These are phyloP conservation scores for Vimba vimba DNA, from an alignment of 2,113 vertebrate genomes.

Conservation along the genomic window DNA sequence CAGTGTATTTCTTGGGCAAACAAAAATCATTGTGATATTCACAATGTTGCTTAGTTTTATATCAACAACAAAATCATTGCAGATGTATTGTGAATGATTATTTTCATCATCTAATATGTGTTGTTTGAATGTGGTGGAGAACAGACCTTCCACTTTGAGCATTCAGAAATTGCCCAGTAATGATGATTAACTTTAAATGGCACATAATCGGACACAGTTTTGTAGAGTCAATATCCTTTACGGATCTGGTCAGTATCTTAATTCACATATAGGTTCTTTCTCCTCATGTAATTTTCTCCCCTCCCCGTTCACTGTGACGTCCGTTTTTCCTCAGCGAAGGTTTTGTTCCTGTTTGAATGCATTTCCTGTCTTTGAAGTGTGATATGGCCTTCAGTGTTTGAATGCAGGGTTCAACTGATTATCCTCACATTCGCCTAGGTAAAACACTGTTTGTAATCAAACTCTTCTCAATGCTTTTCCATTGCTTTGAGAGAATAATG, in stretches of 20 bases:
- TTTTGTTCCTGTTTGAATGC: slow-evolving; percentile 7
- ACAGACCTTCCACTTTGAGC: not conserved
- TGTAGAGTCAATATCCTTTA: not conserved
- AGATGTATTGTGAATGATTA: not conserved
- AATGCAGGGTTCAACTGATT: not conserved
- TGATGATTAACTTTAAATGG: not conserved
- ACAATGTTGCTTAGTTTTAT: not conserved
- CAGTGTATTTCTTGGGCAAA: not conserved
- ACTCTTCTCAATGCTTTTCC: not conserved
- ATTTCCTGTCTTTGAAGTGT: slow-evolving; percentile 17
- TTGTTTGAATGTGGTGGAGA: slow-evolving; percentile 5
- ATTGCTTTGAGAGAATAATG: slow-evolving; percentile 9
- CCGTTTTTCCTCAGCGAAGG: slow-evolving; percentile 10
- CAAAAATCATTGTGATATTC: not conserved
- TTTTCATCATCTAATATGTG: not conserved
- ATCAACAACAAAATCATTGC: not conserved
- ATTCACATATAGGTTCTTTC: not conserved
- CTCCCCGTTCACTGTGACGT: not conserved
- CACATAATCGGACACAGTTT: not conserved
- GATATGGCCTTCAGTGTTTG: slow-evolving; percentile 18
- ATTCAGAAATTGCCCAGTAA: not conserved
- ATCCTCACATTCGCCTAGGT: not conserved
- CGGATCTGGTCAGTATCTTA: not conserved
- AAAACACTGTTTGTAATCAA: slow-evolving; percentile 4
- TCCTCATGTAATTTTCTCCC: not conserved